Conservation (phyloP, 1,140 invertebrate species). For the Ylistrum balloti region DNA sequence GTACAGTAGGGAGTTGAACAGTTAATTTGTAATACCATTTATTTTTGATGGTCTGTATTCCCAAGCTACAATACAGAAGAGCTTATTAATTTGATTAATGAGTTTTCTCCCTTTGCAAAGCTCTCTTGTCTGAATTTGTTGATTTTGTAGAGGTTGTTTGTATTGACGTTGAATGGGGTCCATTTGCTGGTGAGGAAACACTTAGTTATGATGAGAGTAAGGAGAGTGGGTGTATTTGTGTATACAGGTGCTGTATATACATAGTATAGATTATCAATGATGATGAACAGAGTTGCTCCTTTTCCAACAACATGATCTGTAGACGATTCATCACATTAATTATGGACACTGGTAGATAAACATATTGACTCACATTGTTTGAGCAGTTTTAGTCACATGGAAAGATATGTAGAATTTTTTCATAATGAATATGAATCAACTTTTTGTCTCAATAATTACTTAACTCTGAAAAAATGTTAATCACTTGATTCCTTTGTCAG, state of each 20-base stretch:
- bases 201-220: not conserved
- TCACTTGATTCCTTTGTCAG: not conserved
- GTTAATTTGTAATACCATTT: not conserved
- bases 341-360: not conserved
- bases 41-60: conserved; percentile 28
- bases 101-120: not conserved
- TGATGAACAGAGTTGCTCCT: not conserved
- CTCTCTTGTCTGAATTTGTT: conserved; percentile 38
- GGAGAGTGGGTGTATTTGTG: not conserved
- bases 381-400: not conserved
- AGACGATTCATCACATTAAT: too few relatives aligned
- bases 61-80: not conserved
- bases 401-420: not conserved
- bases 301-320: too few relatives aligned
- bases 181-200: conserved; percentile 32
- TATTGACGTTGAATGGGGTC: not conserved
- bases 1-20: not conserved
- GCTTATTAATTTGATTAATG: conserved; percentile 30
- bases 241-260: not conserved
- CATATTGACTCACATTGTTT: not conserved
- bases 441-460: not conserved
- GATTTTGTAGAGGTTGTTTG: not conserved
- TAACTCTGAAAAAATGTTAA: not conserved
- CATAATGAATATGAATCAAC: not conserved
- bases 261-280: not conserved